These are phyloP conservation scores for Drosophila guanche DNA, from an alignment of 1,140 invertebrate species.

Conservation along the genomic window DNA sequence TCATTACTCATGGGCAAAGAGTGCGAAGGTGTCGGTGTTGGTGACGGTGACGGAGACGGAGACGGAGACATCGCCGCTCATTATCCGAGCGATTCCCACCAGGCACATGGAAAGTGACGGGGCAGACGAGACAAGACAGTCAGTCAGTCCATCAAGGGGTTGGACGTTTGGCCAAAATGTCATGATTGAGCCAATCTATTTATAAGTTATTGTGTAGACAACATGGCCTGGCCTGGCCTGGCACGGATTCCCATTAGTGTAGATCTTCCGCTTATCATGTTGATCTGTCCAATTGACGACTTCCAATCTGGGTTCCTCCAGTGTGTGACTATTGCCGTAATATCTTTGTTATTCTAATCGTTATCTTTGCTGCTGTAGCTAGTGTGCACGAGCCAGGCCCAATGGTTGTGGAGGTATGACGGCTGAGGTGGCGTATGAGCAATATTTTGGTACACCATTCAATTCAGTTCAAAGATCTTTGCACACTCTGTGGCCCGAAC, in stretches of 20 bases:
- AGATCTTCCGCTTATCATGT: constrained; percentile 21
- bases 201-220: constrained; percentile 60
- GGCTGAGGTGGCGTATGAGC: constrained; percentile 63
- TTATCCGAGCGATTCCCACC: constrained; percentile 19
- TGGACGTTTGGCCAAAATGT: constrained; percentile 7
- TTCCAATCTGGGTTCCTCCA: neutral
- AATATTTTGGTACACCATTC: constrained; percentile 36
- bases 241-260: constrained; percentile 24
- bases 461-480: too few relatives aligned
- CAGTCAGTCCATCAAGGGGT: neutral
- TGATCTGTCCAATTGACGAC: constrained; percentile 36
- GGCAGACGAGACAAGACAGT: too few relatives aligned
- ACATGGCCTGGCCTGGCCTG: constrained; percentile 4
- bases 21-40: constrained; percentile 25
- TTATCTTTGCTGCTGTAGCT: constrained; percentile 15
- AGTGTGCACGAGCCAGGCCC: constrained; percentile 26
- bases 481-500: too few relatives aligned
- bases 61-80: constrained; percentile 37
- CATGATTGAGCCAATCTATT: constrained; percentile 67
- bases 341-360: constrained; percentile 2
- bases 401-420: constrained; percentile 24
- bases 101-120: neutral
- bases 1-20: constrained; percentile 58
- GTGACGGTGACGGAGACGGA: constrained; percentile 49
- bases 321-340: constrained; percentile 1